phyloP scores from a whole-genome alignment of 2,888 invertebrate species.

The Ochlodes sylvanus region DNA sequence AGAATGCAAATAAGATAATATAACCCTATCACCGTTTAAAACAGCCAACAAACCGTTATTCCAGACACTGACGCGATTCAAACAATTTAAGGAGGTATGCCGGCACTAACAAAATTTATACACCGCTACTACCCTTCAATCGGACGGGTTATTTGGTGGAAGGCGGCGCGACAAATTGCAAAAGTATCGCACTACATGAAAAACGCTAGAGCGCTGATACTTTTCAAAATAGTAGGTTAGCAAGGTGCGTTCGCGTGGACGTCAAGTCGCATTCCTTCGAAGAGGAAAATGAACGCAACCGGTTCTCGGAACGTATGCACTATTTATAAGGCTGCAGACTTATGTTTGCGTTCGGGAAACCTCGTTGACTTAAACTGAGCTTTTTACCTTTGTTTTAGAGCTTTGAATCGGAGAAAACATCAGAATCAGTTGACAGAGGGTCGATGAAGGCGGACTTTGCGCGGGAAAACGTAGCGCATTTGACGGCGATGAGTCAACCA shows the following conservation, averaged over 20 bases:
- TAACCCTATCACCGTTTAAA: constrained; percentile 53
- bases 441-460: constrained; percentile 55
- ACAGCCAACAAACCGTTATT: constrained; percentile 58
- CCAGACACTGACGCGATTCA: constrained; percentile 45
- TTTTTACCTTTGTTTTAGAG: constrained; percentile 45
- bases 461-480: constrained; percentile 70
- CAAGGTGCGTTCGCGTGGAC: constrained; percentile 63
- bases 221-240: constrained; percentile 46
- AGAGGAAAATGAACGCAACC: constrained; percentile 76
- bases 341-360: constrained; percentile 42
- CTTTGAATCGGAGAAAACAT: constrained; percentile 35
- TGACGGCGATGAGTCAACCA: constrained; percentile 66
- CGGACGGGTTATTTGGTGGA: constrained; percentile 50
- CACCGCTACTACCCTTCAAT: constrained; percentile 50
- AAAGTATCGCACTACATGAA: constrained; percentile 35
- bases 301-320: constrained; percentile 76
- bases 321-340: constrained; percentile 68
- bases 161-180: constrained; percentile 42
- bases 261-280: constrained; percentile 76
- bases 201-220: constrained; percentile 35
- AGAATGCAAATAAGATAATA: constrained; percentile 59
- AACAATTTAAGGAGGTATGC: constrained; percentile 43
- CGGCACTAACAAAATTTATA: constrained; percentile 44
- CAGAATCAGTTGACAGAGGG: constrained; percentile 29
- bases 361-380: constrained; percentile 41